A percentile compares a stretch with the other conserved stretches of the same genome.
These are phyloP conservation scores for Crenuchus spilurus DNA, from an alignment of 2,797 vertebrate species.

Conservation along the genomic window DNA sequence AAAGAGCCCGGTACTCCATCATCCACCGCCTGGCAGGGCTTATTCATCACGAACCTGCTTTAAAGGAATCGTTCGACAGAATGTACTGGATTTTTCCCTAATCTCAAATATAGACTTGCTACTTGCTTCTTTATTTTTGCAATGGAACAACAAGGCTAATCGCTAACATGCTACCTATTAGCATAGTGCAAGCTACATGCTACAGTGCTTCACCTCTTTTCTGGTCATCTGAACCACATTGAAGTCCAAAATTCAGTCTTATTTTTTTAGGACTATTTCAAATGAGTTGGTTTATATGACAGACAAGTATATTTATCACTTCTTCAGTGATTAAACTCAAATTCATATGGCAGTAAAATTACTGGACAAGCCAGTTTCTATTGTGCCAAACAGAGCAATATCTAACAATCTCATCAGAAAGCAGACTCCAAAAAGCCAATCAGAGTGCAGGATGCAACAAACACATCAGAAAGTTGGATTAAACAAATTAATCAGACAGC, in stretches of 20 bases:
- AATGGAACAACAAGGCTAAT: not conserved
- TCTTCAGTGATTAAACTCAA: too few relatives aligned
- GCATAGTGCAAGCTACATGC: not conserved
- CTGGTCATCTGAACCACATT: too few relatives aligned
- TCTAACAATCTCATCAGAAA: not conserved
- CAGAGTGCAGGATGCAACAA: not conserved
- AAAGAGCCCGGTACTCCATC: slow-evolving; percentile 54
- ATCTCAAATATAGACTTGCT: not conserved
- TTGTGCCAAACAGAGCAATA: too few relatives aligned
- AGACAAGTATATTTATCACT: too few relatives aligned
- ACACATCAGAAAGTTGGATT: too few relatives aligned
- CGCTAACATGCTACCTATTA: not conserved
- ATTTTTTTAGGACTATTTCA: too few relatives aligned
- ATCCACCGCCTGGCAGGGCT: slow-evolving; percentile 26
- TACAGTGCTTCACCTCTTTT: not conserved
- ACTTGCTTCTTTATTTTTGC: not conserved
- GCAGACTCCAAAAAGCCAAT: not conserved
- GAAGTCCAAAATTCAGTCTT: too few relatives aligned
- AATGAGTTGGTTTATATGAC: too few relatives aligned
- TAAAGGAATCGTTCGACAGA: slow-evolving; percentile 25
- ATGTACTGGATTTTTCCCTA: not conserved
- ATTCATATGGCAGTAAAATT: too few relatives aligned
- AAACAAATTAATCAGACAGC: too few relatives aligned
- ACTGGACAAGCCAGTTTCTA: too few relatives aligned
- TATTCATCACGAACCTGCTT: slow-evolving; percentile 51